These are phyloP conservation scores for Mycalesis mineus DNA, from an alignment of 2,888 invertebrate genomes.

Conservation along the genomic window DNA sequence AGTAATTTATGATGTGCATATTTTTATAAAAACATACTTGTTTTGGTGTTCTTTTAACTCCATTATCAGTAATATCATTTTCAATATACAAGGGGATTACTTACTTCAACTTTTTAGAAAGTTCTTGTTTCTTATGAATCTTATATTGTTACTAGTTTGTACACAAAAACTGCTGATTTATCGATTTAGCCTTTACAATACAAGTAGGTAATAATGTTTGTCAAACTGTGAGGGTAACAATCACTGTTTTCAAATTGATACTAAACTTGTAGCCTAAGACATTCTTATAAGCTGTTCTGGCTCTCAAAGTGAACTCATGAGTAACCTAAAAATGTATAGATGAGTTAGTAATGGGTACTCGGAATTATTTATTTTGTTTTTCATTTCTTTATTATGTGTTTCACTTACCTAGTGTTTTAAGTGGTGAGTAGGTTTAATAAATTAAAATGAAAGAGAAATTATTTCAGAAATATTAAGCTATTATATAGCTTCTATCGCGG, in stretches of 20 bases:
- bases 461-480: no score
- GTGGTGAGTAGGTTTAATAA: conserved; percentile 39
- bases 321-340: conserved; percentile 9
- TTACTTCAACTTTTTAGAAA: no score
- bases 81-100: no score
- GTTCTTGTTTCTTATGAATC: not conserved
- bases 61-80: no score
- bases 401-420: conserved; percentile 32
- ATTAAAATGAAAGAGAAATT: no score
- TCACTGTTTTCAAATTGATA: conserved; percentile 18
- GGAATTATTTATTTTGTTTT: conserved; percentile 21
- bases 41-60: no score
- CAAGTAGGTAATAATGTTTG: conserved; percentile 1
- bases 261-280: conserved; percentile 10
- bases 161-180: not conserved
- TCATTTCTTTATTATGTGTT: conserved; percentile 31
- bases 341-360: conserved; percentile 16
- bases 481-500: no score
- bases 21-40: no score
- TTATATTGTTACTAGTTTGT: not conserved
- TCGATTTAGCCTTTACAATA: conserved; percentile 1
- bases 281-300: not conserved
- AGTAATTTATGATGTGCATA: no score
- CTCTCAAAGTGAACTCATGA: not conserved
- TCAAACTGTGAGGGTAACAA: conserved; percentile 4